Evolutionary conservation across 2,113 vertebrate species (phyloP).

Genomic region (Pelusios castaneus): DNA sequence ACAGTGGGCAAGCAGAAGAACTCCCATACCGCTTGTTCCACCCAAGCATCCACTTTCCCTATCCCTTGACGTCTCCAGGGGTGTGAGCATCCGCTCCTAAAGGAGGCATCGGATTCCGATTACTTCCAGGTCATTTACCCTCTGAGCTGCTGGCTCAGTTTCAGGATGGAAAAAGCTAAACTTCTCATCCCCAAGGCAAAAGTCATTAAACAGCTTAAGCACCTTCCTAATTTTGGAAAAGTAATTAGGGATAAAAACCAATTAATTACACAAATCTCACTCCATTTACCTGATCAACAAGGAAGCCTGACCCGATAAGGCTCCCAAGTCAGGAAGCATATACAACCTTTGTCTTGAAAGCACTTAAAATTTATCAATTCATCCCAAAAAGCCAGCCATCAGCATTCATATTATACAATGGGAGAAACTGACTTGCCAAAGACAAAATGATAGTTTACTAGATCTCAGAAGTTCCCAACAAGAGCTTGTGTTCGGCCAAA

Average conservation of each 20-base stretch:
- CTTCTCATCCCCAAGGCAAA: background rate
- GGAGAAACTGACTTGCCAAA: background rate
- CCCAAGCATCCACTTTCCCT: background rate
- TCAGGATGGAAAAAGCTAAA: background rate
- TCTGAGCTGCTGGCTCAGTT: background rate
- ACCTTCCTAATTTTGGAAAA: background rate
- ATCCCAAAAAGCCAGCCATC: background rate
- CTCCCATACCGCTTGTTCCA: background rate
- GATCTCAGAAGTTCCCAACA: background rate
- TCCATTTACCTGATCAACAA: background rate
- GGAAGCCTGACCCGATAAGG: background rate
- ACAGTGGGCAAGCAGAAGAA: background rate
- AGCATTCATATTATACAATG: background rate
- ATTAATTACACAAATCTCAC: background rate
- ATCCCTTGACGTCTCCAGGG: background rate
- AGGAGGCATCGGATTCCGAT: background rate
- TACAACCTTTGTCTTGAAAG: background rate
- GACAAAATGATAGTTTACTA: background rate
- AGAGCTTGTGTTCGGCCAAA: background rate
- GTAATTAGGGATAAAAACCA: background rate
- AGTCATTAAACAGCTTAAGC: background rate
- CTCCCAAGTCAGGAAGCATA: background rate
- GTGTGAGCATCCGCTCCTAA: background rate
- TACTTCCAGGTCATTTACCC: background rate
- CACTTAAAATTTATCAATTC: background rate